phyloP scores from a whole-genome alignment of 1,140 invertebrate species.

The Eueides isabella region DNA sequence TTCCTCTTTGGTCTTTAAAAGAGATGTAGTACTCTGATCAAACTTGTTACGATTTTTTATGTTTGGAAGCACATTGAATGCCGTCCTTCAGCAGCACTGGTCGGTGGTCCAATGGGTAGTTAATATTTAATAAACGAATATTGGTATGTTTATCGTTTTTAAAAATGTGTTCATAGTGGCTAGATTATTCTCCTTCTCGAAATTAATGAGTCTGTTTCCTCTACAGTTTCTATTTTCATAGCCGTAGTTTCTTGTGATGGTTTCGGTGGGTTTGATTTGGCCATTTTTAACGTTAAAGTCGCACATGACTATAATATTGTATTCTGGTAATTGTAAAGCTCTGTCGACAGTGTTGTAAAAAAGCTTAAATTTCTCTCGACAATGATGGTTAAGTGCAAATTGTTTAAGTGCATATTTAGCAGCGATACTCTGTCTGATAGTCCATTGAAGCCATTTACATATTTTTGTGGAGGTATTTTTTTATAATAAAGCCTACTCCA shows the following conservation, averaged over 20 bases:
- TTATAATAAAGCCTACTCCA: too few species aligned
- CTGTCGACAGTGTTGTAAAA: too few species aligned
- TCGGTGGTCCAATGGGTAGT: slow-evolving; percentile 27
- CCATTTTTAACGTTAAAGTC: slow-evolving; percentile 40
- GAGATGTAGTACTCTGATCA: not conserved
- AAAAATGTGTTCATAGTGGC: slow-evolving; percentile 40
- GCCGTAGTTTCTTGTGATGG: slow-evolving; percentile 18
- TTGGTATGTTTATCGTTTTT: slow-evolving; percentile 31
- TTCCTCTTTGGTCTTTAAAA: slow-evolving; percentile 36
- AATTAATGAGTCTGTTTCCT: slow-evolving; percentile 38
- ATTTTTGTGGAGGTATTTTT: too few species aligned
- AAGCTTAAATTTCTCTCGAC: too few species aligned
- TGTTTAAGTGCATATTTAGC: too few species aligned
- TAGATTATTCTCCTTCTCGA: slow-evolving; percentile 42
- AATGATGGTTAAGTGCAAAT: too few species aligned
- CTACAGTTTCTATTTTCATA: slow-evolving; percentile 38
- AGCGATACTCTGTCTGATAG: too few species aligned
- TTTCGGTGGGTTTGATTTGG: slow-evolving; percentile 10
- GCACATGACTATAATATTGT: slow-evolving; percentile 42
- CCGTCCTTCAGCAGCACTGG: too few species aligned
- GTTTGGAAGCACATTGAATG: too few species aligned
- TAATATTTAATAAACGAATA: slow-evolving; percentile 36
- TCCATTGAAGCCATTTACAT: too few species aligned
- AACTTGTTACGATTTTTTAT: too few species aligned
- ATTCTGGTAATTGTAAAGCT: too few species aligned